phyloP scores from a whole-genome alignment of 2,797 vertebrate genomes.

The Halcyon leucocephala region DNA sequence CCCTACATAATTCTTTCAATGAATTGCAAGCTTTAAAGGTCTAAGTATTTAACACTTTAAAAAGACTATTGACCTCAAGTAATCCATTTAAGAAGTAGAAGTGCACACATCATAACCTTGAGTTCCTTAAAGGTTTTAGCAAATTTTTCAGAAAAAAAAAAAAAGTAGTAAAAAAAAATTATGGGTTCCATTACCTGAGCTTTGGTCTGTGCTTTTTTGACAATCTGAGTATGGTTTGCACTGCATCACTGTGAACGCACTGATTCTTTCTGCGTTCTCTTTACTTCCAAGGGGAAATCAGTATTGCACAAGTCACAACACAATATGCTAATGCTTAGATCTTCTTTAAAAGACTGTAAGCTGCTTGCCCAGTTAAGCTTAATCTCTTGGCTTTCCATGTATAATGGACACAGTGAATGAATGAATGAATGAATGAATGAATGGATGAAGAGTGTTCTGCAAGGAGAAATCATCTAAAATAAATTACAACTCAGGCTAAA shows the following conservation, averaged over 20 bases:
- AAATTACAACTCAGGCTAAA: neutral
- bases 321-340: neutral
- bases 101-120: neutral
- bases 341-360: neutral
- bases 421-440: neutral
- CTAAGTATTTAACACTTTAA: slow-evolving; percentile 22
- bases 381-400: neutral
- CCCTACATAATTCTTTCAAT: neutral
- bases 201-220: neutral
- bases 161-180: neutral
- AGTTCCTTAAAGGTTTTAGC: neutral
- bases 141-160: neutral
- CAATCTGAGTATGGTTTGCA: neutral
- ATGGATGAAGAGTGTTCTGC: neutral
- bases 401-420: neutral
- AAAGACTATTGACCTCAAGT: neutral
- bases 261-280: neutral
- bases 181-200: neutral
- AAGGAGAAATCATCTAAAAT: neutral
- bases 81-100: neutral
- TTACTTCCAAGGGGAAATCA: neutral
- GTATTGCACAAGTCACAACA: neutral
- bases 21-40: neutral
- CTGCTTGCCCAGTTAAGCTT: neutral
- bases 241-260: neutral